Evolutionary conservation across 2,888 invertebrate genomes (phyloP).

Genomic region (Athalia rosae): DNA sequence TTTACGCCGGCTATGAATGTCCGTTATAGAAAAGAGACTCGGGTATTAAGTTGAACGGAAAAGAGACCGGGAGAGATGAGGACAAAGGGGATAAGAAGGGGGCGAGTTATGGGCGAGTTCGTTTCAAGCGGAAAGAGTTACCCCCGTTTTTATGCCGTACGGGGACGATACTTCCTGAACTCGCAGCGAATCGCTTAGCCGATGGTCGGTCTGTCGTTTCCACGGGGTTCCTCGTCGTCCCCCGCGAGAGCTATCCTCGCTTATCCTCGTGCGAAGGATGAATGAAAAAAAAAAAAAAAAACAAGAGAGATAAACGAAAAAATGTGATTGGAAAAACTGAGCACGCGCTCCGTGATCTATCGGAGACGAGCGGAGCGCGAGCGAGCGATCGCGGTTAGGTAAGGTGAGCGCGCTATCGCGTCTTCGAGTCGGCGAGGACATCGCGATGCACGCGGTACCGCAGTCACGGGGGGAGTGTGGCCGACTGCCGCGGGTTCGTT

Average conservation of each 20-base stretch:
- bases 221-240: conserved; percentile 16
- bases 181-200: conserved; percentile 9
- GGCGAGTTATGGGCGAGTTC: background rate
- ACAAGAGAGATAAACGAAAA: too few species aligned
- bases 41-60: background rate
- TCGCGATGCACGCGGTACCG: conserved; percentile 12
- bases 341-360: conserved; percentile 38
- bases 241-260: background rate
- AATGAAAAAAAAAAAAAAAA: conserved; percentile 14
- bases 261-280: background rate
- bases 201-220: conserved; percentile 20
- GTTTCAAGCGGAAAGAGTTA: conserved; percentile 11
- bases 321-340: too few species aligned
- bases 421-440: conserved; percentile 47
- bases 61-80: background rate
- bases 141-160: conserved; percentile 1
- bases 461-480: too few species aligned
- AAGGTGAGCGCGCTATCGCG: conserved; percentile 43
- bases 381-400: conserved; percentile 24
- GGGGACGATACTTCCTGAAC: background rate
- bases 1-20: conserved; percentile 35
- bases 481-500: conserved; percentile 15
- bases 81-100: conserved; percentile 19
- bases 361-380: conserved; percentile 40
- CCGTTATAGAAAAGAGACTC: conserved; percentile 1